Conservation (phyloP, 2,113 vertebrate species). For the Lanius collurio region DNA sequence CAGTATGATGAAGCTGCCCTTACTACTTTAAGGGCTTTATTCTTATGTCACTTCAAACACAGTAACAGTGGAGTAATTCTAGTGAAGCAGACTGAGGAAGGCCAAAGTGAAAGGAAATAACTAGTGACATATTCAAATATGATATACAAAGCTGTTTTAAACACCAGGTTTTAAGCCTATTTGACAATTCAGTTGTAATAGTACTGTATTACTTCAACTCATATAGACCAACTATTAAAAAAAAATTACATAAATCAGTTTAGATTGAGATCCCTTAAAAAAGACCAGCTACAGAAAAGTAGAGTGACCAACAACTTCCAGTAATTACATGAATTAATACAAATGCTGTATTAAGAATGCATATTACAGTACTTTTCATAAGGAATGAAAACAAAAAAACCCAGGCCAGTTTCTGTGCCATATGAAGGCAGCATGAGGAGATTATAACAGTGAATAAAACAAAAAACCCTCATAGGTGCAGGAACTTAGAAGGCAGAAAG, state of each 20-base stretch:
- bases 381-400: background rate
- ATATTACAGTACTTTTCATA: background rate
- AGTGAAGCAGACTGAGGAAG: background rate
- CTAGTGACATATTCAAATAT: too few relatives aligned
- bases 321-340: background rate
- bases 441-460: background rate
- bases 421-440: background rate
- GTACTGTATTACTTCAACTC: background rate
- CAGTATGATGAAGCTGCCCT: background rate
- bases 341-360: background rate
- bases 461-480: background rate
- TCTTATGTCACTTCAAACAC: background rate
- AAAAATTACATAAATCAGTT: background rate
- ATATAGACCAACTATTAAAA: background rate
- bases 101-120: background rate
- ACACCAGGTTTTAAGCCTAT: background rate
- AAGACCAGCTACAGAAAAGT: background rate
- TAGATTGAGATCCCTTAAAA: background rate
- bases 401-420: background rate
- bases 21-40: background rate
- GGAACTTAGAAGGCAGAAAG: background rate
- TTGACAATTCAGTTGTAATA: background rate
- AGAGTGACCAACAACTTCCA: background rate
- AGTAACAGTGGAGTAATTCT: background rate
- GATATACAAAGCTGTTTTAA: background rate